Evolutionary conservation across 2,113 vertebrate species (phyloP).

Genomic region (Ammodramus savannarum): DNA sequence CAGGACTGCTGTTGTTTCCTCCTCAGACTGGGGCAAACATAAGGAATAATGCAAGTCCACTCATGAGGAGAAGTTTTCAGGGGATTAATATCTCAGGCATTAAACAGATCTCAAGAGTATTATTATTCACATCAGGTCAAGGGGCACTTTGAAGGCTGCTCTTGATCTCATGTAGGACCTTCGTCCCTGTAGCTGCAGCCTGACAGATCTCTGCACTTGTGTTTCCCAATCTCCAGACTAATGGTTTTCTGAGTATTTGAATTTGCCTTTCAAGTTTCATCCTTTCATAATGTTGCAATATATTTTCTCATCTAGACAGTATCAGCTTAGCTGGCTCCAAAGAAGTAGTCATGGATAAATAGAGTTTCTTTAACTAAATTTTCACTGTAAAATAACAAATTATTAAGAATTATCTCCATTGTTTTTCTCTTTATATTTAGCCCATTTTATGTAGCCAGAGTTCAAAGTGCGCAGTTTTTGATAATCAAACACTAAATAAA

Average conservation of each 20-base stretch:
- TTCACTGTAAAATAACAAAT: neutral
- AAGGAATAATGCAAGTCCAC: neutral
- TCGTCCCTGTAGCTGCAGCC: neutral
- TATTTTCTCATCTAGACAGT: neutral
- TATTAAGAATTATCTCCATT: neutral
- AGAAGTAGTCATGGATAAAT: neutral
- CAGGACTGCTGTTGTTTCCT: neutral
- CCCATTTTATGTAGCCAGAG: neutral
- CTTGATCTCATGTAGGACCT: neutral
- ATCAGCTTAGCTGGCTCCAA: neutral
- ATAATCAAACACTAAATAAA: neutral
- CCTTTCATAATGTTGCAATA: neutral
- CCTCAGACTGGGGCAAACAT: neutral
- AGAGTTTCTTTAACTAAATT: neutral
- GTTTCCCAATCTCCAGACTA: neutral
- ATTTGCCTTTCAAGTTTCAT: neutral
- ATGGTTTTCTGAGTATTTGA: neutral
- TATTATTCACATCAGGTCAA: neutral
- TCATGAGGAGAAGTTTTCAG: neutral
- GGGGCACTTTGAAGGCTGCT: neutral
- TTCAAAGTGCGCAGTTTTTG: neutral
- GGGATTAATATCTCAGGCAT: neutral
- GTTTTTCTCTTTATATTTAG: neutral
- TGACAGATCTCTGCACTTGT: neutral
- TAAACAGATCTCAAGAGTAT: neutral